Evolutionary conservation across 1,140 invertebrate genomes (phyloP).

Genomic region (Aleiodes sp.): DNA sequence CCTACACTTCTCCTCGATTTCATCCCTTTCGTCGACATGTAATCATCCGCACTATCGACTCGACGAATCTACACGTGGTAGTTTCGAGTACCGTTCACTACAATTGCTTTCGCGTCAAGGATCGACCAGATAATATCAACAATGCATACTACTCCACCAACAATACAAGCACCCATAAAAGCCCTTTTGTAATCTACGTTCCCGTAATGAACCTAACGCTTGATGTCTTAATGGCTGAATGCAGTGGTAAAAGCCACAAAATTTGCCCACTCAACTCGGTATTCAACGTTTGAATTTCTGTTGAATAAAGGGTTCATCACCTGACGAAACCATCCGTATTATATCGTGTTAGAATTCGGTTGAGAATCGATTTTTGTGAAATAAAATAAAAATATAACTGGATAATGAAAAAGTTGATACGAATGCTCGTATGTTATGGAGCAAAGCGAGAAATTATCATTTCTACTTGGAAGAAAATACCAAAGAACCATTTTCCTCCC

Average conservation of each 20-base stretch:
- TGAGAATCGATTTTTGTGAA: too few species aligned
- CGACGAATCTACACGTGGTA: background rate
- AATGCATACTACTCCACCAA: background rate
- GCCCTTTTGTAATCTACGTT: background rate
- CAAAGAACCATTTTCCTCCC: too few species aligned
- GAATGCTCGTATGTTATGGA: too few species aligned
- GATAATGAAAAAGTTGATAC: too few species aligned
- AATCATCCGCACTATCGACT: constrained; percentile 2
- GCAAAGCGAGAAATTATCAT: too few species aligned
- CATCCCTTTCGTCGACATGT: constrained; percentile 8
- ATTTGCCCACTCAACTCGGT: too few species aligned
- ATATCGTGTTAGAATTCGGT: too few species aligned
- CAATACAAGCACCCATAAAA: background rate
- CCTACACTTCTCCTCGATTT: constrained; percentile 6
- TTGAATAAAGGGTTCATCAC: too few species aligned
- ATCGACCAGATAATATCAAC: constrained; percentile 7
- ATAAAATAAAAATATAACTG: too few species aligned
- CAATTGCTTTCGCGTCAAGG: constrained; percentile 12
- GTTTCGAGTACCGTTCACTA: constrained; percentile 1
- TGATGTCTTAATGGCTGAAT: background rate
- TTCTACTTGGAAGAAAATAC: too few species aligned
- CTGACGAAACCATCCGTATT: too few species aligned
- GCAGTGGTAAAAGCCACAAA: background rate
- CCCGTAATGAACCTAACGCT: background rate
- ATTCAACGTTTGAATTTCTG: too few species aligned